phyloP scores from a whole-genome alignment of 2,113 vertebrate species.

The Dicentrarchus labrax region DNA sequence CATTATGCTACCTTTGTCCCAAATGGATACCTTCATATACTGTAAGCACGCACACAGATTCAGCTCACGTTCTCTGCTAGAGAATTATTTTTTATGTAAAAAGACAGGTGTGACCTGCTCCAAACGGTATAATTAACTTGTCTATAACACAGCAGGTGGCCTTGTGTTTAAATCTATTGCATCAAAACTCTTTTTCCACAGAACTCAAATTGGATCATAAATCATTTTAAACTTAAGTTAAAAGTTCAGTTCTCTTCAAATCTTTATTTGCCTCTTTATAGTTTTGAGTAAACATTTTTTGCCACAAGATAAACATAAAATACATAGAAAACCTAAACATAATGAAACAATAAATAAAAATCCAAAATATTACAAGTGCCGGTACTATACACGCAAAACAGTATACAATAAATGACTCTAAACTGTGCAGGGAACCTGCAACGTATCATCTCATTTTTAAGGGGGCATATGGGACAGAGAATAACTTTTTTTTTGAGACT shows the following conservation, averaged over 20 bases:
- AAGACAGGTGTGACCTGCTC: constrained; percentile 16
- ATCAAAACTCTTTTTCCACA: neutral
- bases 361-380: neutral
- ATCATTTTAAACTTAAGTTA: neutral
- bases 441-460: neutral
- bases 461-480: neutral
- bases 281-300: neutral
- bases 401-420: neutral
- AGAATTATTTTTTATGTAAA: neutral
- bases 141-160: constrained; percentile 1
- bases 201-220: neutral
- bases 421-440: too few relatives aligned
- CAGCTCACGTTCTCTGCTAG: constrained; percentile 3
- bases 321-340: neutral
- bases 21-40: constrained; percentile 1
- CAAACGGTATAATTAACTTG: constrained; percentile 7
- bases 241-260: neutral
- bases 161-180: neutral
- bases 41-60: neutral
- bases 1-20: constrained; percentile 1
- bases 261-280: neutral
- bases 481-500: neutral
- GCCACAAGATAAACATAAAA: neutral
- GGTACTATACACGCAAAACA: neutral
- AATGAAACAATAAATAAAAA: too few relatives aligned